phyloP scores from a whole-genome alignment of 35 echinoderm and acorn worm species.

The Apostichopus japonicus region DNA sequence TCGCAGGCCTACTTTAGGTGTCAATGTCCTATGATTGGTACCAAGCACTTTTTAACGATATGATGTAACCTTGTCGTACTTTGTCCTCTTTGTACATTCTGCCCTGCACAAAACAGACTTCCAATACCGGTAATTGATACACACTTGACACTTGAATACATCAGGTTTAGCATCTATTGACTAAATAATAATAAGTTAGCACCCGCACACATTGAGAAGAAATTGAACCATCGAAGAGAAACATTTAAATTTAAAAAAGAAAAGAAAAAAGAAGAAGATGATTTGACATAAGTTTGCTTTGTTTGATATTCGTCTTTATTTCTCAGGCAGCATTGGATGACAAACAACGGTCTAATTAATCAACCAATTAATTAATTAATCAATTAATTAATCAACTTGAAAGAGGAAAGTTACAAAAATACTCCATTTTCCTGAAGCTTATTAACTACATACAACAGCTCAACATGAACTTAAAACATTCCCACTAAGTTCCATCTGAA shows the following conservation, averaged over 20 bases:
- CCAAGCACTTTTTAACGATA: no score
- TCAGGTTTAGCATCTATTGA: no score
- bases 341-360: neutral
- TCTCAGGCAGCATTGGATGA: slow-evolving; percentile 17
- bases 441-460: neutral
- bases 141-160: no score
- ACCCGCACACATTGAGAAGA: no score
- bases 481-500: neutral
- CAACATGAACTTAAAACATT: neutral
- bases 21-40: no score
- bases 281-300: slow-evolving; percentile 8
- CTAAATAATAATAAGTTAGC: no score
- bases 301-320: slow-evolving; percentile 6
- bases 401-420: neutral
- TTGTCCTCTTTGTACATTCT: no score
- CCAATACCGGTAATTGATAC: no score
- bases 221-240: no score
- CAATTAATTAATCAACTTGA: neutral
- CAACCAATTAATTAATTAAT: neutral
- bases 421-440: slow-evolving; percentile 18
- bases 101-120: no score
- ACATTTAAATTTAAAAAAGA: neutral
- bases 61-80: no score
- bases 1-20: no score
- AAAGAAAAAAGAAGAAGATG: neutral